Evolutionary conservation across 1,140 invertebrate species (phyloP).

Genomic region (Brachionus koreanus): DNA sequence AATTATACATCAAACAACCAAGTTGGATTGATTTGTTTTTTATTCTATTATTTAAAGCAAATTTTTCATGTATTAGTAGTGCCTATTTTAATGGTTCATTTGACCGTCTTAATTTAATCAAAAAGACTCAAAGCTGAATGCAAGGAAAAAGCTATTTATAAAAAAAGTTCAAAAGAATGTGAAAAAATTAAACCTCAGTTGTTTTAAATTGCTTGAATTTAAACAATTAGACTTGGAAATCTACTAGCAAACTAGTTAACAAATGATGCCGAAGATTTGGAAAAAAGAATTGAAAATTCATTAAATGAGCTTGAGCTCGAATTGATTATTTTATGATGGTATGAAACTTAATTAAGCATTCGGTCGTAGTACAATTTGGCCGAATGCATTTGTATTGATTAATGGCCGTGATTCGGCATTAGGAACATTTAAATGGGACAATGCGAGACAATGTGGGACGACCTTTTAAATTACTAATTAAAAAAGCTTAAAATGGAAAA

Average conservation of each 20-base stretch:
- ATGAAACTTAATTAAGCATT: slow-evolving; percentile 4
- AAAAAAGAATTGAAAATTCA: neutral
- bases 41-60: too few relatives aligned
- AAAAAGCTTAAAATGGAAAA: neutral
- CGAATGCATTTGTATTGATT: neutral
- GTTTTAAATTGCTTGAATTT: neutral
- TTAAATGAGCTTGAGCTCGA: neutral
- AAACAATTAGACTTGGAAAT: neutral
- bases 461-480: neutral
- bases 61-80: too few relatives aligned
- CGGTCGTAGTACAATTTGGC: neutral
- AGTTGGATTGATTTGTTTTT: too few relatives aligned
- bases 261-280: neutral
- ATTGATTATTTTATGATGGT: neutral
- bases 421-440: neutral
- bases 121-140: too few relatives aligned
- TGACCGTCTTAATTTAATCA: too few relatives aligned
- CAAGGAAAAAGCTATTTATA: neutral
- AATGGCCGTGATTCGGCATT: neutral
- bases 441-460: slow-evolving; percentile 2
- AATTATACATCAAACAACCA: too few relatives aligned
- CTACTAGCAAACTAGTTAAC: neutral
- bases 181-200: neutral
- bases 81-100: too few relatives aligned
- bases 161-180: neutral